Conservation (phyloP, 2,888 invertebrate genomes). For the Protophormia terraenovae region DNA sequence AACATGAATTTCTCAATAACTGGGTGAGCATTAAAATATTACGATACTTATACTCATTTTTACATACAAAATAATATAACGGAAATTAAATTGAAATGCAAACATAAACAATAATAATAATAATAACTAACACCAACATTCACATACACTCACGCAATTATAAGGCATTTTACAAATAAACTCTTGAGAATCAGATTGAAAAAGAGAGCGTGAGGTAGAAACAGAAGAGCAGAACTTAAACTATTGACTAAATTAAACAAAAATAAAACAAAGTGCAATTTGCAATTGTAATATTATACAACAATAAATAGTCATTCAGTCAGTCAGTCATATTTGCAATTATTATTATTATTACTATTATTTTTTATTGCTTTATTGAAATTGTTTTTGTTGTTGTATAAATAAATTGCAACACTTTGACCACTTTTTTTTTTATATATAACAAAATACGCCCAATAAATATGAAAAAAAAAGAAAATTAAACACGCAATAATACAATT, state of each 20-base stretch:
- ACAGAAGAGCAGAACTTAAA: not conserved
- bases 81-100: slow-evolving; percentile 46
- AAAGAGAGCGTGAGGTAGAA: not conserved
- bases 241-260: not conserved
- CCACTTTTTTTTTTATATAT: not conserved
- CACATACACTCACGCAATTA: not conserved
- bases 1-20: not conserved
- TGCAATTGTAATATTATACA: slow-evolving; percentile 53
- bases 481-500: slow-evolving; percentile 56
- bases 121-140: not conserved
- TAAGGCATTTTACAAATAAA: not conserved
- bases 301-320: slow-evolving; percentile 35
- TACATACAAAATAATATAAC: not conserved
- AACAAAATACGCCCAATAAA: slow-evolving; percentile 54
- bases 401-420: slow-evolving; percentile 52
- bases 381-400: slow-evolving; percentile 5
- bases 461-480: slow-evolving; percentile 10
- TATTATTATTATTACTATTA: slow-evolving; percentile 20
- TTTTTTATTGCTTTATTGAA: not conserved
- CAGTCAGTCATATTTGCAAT: slow-evolving; percentile 37
- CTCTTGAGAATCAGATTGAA: not conserved
- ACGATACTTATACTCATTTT: not conserved
- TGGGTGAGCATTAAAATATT: not conserved
- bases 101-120: slow-evolving; percentile 19
- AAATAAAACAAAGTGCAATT: slow-evolving; percentile 27